These are phyloP conservation scores for Hippopotamyrus pictus DNA, from an alignment of 2,797 vertebrate genomes.

Conservation along the genomic window DNA sequence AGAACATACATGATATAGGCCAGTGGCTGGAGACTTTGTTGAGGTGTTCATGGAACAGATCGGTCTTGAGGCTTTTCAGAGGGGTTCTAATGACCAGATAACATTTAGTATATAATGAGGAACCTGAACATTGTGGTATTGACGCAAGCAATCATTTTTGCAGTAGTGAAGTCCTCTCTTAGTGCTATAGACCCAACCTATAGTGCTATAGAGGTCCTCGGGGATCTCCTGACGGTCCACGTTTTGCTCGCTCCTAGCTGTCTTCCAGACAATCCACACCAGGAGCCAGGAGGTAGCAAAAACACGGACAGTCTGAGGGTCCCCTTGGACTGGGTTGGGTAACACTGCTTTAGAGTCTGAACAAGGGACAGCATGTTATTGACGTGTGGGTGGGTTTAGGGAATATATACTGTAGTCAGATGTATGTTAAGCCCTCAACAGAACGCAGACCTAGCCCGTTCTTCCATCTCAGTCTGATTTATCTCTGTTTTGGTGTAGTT, in stretches of 20 bases:
- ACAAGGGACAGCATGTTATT: not conserved
- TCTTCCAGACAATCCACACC: not conserved
- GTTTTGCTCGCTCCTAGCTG: not conserved
- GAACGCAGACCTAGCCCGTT: not conserved
- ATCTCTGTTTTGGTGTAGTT: not conserved
- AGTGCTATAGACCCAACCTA: not conserved
- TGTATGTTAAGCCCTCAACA: too few species aligned
- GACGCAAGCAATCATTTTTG: not conserved
- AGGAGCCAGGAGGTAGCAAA: not conserved
- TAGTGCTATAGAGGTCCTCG: not conserved
- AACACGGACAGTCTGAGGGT: not conserved
- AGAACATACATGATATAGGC: not conserved
- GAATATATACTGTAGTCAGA: not conserved
- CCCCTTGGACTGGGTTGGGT: not conserved
- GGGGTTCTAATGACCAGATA: not conserved
- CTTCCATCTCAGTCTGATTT: constrained; percentile 15
- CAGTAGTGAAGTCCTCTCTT: not conserved
- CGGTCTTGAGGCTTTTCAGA: not conserved
- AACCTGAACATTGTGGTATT: not conserved
- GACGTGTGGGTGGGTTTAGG: too few species aligned
- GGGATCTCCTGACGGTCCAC: not conserved
- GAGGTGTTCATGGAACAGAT: not conserved
- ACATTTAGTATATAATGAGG: not conserved
- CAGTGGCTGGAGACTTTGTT: not conserved
- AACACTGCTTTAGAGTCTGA: not conserved